Percentiles rank a stretch among this genome's conserved stretches.
phyloP scores from a whole-genome alignment of 2,113 vertebrate species.

The Onychostoma macrolepis region DNA sequence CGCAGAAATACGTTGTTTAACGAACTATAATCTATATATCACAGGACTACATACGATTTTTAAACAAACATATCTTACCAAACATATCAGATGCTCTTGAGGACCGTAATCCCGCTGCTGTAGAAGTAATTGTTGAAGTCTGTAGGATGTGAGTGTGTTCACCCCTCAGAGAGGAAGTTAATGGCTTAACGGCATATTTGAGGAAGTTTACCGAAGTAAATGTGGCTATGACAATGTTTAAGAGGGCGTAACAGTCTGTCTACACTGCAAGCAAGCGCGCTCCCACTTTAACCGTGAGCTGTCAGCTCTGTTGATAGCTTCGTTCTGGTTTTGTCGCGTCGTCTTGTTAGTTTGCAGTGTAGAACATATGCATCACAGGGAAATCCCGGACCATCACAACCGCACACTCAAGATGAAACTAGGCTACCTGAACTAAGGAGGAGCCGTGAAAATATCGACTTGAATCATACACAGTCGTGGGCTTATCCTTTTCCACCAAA shows the following conservation, averaged over 20 bases:
- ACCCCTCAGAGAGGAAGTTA: conserved; percentile 55
- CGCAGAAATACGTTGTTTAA: neutral
- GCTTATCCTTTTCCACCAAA: neutral
- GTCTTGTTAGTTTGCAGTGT: neutral
- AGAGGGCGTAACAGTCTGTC: conserved; percentile 33
- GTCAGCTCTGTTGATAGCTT: neutral
- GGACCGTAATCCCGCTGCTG: conserved; percentile 7
- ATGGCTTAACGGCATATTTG: conserved; percentile 57
- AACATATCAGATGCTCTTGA: conserved; percentile 50
- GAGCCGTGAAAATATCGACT: neutral
- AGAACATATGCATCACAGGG: conserved; percentile 26
- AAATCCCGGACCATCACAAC: conserved; percentile 34
- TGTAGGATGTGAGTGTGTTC: conserved; percentile 49
- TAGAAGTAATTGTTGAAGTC: conserved; percentile 28
- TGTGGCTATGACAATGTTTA: conserved; percentile 46
- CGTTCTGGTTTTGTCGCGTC: neutral
- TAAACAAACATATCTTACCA: conserved; percentile 44
- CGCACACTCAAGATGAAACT: neutral
- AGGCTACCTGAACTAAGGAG: neutral
- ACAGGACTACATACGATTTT: neutral
- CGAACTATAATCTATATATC: neutral
- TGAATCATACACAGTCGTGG: neutral
- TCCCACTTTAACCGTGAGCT: neutral
- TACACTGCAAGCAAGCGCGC: neutral
- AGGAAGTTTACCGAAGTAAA: conserved; percentile 58